These are phyloP conservation scores for Cephus nigrinus DNA, from an alignment of 2,888 invertebrate genomes.

Conservation along the genomic window DNA sequence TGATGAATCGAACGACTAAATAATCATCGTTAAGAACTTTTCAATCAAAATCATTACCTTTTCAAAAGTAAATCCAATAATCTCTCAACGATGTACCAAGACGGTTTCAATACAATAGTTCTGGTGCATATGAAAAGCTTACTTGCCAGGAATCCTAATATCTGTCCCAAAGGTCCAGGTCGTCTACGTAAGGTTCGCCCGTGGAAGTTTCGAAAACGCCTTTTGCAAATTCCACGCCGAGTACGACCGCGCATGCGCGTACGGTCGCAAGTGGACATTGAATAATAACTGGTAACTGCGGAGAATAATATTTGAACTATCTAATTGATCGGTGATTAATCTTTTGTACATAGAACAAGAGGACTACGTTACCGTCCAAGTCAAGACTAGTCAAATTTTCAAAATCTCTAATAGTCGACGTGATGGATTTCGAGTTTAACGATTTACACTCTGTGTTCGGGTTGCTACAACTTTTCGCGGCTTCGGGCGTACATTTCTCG, in stretches of 20 bases:
- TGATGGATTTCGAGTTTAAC: constrained; percentile 29
- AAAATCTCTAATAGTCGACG: constrained; percentile 36
- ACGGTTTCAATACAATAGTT: constrained; percentile 46
- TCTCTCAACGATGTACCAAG: constrained; percentile 46
- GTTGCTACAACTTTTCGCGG: constrained; percentile 32
- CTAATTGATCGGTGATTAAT: too few relatives aligned
- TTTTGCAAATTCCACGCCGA: constrained; percentile 44
- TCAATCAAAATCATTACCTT: constrained; percentile 33
- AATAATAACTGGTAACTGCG: constrained; percentile 40
- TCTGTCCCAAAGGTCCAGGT: constrained; percentile 50
- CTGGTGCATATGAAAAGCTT: constrained; percentile 47
- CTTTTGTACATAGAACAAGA: too few relatives aligned
- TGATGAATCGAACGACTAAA: constrained; percentile 18
- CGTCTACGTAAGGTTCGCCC: constrained; percentile 40
- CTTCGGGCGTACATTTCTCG: constrained; percentile 44
- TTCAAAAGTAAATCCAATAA: constrained; percentile 44
- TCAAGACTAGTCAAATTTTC: constrained; percentile 35
- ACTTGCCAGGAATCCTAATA: constrained; percentile 45
- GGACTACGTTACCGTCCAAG: constrained; percentile 31
- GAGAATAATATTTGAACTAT: constrained; percentile 16
- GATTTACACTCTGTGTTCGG: constrained; percentile 19
- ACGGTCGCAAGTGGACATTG: constrained; percentile 36
- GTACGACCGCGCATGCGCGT: constrained; percentile 9
- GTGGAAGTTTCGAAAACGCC: constrained; percentile 39
- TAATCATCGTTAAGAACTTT: constrained; percentile 2